Evolutionary conservation across 2,888 invertebrate species (phyloP), one percentile per base, ranked within the genome.

Genomic region (Drosophila hawaiiensis): DNA sequence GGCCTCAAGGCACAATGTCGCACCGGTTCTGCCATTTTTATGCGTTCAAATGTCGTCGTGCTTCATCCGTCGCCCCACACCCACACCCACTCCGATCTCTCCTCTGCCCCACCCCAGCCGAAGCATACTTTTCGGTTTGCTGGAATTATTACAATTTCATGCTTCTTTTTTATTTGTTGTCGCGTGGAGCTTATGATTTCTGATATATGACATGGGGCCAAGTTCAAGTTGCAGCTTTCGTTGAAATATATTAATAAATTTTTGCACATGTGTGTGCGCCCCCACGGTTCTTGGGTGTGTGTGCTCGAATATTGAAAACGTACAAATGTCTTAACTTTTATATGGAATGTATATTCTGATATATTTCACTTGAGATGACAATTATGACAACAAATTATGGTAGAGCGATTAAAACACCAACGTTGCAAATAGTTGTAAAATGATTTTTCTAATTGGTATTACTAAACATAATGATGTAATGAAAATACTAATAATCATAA

Each of bases 81-180:
- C 62, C 56, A 56, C 56, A 47, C 29, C 50, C 41, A 22, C 9
- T 37, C 49, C 28, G 53, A 33, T 22, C 41, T 28, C 43, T 39
- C 19, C 29, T 7, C 29, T 22, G 29, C n/a, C 37, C 29, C 33
- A 19, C n/a, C 33, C 49, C 28, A 35, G 12, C n/a, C 28, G 19
- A 29, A 52, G 22, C 66, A 63, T 33, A 68, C 71, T 73, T 64
- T 72, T 84, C 83, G 84, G 73, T 79, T 88, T 88, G 58, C 73
- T 68, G 82, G 77, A 91, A 91, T 91, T 91, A 91, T 92, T 91
- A 92, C 91, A 91, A 91, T 91, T 91, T 89, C 91, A 91, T 91
- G 91, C 80, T 90, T 80, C 79, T 87, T 87, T 91, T 89, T 91
- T 89, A 83, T 84, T 83, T 86, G 83, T 82, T 89, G 84, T 91